These are phyloP conservation scores for Argentina silus DNA, from an alignment of 2,797 vertebrate genomes.

Conservation along the genomic window DNA sequence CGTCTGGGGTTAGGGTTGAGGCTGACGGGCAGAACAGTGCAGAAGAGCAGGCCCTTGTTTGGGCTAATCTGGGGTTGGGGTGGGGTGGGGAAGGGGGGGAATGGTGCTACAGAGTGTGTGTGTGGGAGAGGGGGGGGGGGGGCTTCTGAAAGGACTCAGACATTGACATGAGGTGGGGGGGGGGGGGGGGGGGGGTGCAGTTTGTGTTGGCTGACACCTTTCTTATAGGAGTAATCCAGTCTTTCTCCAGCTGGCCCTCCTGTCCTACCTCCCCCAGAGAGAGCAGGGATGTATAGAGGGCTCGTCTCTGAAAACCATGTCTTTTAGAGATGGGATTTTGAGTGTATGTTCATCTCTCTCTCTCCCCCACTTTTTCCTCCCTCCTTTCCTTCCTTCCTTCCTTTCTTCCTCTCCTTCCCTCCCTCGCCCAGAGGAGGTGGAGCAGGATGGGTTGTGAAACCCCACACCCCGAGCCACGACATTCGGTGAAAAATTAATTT, in stretches of 20 bases:
- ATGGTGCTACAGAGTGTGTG: conserved; percentile 14
- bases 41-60: conserved; percentile 15
- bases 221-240: conserved; percentile 71
- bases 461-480: conserved; percentile 51
- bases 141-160: conserved; percentile 60
- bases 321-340: neutral
- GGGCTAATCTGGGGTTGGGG: conserved; percentile 27
- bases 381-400: conserved; percentile 7
- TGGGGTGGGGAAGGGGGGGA: conserved; percentile 5
- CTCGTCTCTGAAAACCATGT: neutral
- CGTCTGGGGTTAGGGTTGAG: too few species aligned
- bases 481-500: conserved; percentile 73
- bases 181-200: conserved; percentile 51
- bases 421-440: conserved; percentile 2
- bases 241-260: conserved; percentile 68
- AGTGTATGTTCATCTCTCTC: neutral
- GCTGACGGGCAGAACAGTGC: neutral
- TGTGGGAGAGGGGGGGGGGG: neutral
- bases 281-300: neutral
- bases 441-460: conserved; percentile 59
- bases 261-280: neutral
- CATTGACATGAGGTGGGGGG: conserved; percentile 50
- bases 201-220: conserved; percentile 77
- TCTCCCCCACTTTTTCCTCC: conserved; percentile 2
- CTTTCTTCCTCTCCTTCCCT: conserved; percentile 12